phyloP scores from a whole-genome alignment of 2,888 invertebrate genomes.

The Homarus gammarus region DNA sequence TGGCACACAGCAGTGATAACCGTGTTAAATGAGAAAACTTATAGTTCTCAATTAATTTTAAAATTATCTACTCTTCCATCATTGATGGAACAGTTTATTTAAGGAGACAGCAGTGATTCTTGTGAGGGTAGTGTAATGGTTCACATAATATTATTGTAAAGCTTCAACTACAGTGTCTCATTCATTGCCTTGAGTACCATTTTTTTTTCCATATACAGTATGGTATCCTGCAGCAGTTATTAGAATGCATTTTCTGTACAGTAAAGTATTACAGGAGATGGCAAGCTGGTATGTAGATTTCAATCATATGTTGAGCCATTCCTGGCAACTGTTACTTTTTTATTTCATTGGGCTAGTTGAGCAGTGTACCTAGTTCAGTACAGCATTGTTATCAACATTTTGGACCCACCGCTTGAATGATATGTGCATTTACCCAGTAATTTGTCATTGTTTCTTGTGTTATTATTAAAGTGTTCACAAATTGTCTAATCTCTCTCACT shows the following conservation, averaged over 20 bases:
- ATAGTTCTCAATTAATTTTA: no score
- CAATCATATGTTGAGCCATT: background rate
- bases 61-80: no score
- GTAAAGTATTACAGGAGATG: background rate
- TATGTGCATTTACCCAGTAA: background rate
- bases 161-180: no score
- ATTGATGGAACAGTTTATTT: no score
- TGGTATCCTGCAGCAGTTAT: no score
- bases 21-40: no score
- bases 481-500: constrained; percentile 24
- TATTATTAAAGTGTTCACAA: constrained; percentile 36
- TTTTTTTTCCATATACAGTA: no score
- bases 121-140: no score
- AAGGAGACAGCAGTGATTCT: no score
- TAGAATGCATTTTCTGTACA: no score
- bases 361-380: constrained; percentile 7
- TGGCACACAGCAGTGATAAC: background rate
- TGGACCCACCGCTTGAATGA: background rate
- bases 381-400: background rate
- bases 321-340: background rate
- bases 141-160: no score
- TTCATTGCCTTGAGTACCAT: no score
- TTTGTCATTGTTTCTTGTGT: background rate
- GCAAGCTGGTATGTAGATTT: background rate
- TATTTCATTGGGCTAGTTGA: background rate